Evolutionary conservation across 2,113 vertebrate genomes (phyloP), one percentile per base, ranked within the genome.

Genomic region (Struthidea cinerea): DNA sequence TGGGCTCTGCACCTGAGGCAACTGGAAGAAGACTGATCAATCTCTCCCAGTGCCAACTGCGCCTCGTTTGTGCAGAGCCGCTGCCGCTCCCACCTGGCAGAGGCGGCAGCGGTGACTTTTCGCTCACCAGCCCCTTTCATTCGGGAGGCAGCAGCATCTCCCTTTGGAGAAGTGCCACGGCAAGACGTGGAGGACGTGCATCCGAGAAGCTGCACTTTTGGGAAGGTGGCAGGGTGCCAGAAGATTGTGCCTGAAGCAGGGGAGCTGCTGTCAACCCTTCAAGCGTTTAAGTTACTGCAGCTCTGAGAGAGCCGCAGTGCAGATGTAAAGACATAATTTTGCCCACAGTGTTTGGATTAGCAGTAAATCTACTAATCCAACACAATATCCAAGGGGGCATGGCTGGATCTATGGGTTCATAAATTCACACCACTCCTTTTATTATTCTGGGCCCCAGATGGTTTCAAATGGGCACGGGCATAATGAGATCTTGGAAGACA

Each of bases 401-500:
- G 94, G 92, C 71, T 92, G 82, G 70, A 97, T 96, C 91, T 95
- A 78, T 59, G 89, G 78, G 70, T 80, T 97, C 90, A 97, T 94
- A 96, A 91, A 97, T 97, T 97, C 97, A 87, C 68, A 87, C 91
- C 77, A 93, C 24, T 96, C 93, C 77, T 93, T 94, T 98, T 93
- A 97, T 98, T 94, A 96, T 96, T 84, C 79, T 57, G 37, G 61
- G 94, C 84, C 94, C 95, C 95, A 96, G 96, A 97, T 97, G 97
- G 84, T 85, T 91, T 97, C 70, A 49, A 95, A 95, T 95, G 90
- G 93, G 81, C 83, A 95, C 5, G 57, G 73, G 57, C 76, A 94
- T 97, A 97, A 97, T 97, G 94, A 98, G 92, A 97, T 96, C 90
- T 96, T 95, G 78, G 89, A 97, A 98, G 86, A 96, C 57, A 61